These are phyloP conservation scores for Magallana nippona DNA, from an alignment of 2,888 invertebrate genomes.

Conservation along the genomic window DNA sequence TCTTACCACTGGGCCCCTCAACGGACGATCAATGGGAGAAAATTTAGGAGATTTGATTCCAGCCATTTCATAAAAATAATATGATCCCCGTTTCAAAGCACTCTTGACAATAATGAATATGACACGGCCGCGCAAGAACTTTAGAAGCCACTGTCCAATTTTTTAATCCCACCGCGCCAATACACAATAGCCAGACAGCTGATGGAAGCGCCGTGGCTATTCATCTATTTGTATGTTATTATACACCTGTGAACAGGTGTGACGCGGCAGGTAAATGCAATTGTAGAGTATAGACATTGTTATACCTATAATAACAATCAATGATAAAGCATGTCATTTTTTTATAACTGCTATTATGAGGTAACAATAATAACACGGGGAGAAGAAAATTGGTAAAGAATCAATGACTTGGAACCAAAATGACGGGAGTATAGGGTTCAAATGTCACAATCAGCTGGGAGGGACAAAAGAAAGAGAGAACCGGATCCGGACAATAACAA, in stretches of 20 bases:
- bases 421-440: not conserved
- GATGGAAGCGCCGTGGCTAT: too few species aligned
- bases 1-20: not conserved
- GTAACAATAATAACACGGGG: not conserved
- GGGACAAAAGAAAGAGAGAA: constrained; percentile 5
- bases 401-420: not conserved
- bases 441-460: not conserved
- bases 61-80: not conserved
- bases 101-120: too few species aligned
- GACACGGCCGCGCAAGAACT: too few species aligned
- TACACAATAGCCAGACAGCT: too few species aligned
- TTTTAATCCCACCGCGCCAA: too few species aligned
- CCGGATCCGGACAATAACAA: not conserved
- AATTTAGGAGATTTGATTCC: not conserved
- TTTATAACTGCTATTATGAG: not conserved
- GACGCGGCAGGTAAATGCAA: too few species aligned
- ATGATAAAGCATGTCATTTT: constrained; percentile 4
- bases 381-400: not conserved
- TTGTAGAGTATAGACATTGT: too few species aligned
- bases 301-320: not conserved
- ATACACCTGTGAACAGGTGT: too few species aligned
- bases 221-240: too few species aligned
- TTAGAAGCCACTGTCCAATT: too few species aligned
- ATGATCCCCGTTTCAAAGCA: too few species aligned
- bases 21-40: not conserved